A percentile compares a stretch with the other conserved stretches of the same genome.
These are phyloP conservation scores for Pelvicachromis taeniatus DNA, from an alignment of 2,113 vertebrate genomes.

Conservation along the genomic window DNA sequence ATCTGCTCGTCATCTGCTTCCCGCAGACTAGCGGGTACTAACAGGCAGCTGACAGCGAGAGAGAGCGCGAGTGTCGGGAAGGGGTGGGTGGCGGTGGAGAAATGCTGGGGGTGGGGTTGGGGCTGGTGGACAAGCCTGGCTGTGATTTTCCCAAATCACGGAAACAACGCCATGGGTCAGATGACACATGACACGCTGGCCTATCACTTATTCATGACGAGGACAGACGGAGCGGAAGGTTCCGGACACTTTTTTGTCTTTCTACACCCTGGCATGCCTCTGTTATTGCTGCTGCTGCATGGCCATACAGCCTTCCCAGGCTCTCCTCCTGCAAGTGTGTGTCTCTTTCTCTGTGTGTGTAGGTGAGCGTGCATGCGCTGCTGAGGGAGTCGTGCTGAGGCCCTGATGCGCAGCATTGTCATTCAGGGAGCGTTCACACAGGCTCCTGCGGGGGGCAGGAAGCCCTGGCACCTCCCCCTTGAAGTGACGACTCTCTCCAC, in stretches of 20 bases:
- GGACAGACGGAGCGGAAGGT: neutral
- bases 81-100: slow-evolving; percentile 18
- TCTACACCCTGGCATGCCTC: neutral
- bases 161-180: neutral
- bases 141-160: slow-evolving; percentile 12
- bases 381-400: slow-evolving; percentile 56
- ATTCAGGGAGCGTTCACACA: slow-evolving; percentile 67
- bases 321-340: neutral
- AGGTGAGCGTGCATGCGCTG: slow-evolving; percentile 13
- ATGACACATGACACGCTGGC: neutral
- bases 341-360: neutral
- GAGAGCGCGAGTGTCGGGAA: slow-evolving; percentile 25
- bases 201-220: slow-evolving; percentile 7
- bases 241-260: neutral
- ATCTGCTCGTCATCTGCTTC: slow-evolving; percentile 37
- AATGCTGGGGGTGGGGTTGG: neutral
- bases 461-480: slow-evolving; percentile 60
- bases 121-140: neutral
- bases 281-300: slow-evolving; percentile 9
- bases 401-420: slow-evolving; percentile 64
- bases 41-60: slow-evolving; percentile 5
- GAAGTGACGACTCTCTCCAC: slow-evolving; percentile 4
- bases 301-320: slow-evolving; percentile 18
- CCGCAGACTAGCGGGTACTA: slow-evolving; percentile 22
- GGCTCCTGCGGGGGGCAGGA: slow-evolving; percentile 73